A percentile compares a stretch with the other conserved stretches of the same genome.
Evolutionary conservation across 2,888 invertebrate species (phyloP).

Genomic region (Melangyna quadrimaculata): DNA sequence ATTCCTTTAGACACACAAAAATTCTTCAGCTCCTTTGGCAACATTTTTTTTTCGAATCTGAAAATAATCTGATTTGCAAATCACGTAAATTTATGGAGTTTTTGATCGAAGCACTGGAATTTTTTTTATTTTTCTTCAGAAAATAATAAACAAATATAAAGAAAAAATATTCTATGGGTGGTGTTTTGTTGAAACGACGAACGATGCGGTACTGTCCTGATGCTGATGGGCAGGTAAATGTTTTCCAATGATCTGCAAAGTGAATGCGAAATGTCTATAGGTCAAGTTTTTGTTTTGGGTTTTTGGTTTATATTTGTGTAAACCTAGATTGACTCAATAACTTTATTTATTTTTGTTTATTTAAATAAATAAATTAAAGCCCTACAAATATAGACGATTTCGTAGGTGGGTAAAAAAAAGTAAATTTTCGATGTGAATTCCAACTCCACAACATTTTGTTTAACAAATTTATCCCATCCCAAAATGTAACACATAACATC

Average conservation of each 20-base stretch:
- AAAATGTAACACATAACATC: too few relatives aligned
- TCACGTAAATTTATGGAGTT: slow-evolving; percentile 71
- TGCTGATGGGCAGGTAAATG: not conserved
- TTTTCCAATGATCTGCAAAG: not conserved
- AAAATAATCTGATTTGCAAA: slow-evolving; percentile 68
- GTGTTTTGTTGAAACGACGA: not conserved
- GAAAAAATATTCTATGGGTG: not conserved
- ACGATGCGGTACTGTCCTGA: not conserved
- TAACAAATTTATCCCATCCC: too few relatives aligned
- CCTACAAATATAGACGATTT: not conserved
- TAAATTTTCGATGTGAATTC: too few relatives aligned
- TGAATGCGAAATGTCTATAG: not conserved
- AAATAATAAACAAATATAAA: slow-evolving; percentile 23
- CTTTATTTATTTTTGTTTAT: not conserved
- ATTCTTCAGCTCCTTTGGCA: slow-evolving; percentile 21
- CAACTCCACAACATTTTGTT: too few relatives aligned
- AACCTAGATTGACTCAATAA: not conserved
- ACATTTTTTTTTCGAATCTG: slow-evolving; percentile 33
- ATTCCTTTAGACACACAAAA: slow-evolving; percentile 1
- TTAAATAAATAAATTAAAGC: not conserved
- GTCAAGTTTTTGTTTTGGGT: not conserved
- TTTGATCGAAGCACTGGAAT: slow-evolving; percentile 54
- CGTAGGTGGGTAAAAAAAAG: too few relatives aligned
- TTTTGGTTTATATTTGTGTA: not conserved
- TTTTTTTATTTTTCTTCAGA: not conserved